Percentiles rank a stretch among this genome's conserved stretches.
phyloP scores from a whole-genome alignment of 2,888 invertebrate genomes.

The Marronus borbonicus region DNA sequence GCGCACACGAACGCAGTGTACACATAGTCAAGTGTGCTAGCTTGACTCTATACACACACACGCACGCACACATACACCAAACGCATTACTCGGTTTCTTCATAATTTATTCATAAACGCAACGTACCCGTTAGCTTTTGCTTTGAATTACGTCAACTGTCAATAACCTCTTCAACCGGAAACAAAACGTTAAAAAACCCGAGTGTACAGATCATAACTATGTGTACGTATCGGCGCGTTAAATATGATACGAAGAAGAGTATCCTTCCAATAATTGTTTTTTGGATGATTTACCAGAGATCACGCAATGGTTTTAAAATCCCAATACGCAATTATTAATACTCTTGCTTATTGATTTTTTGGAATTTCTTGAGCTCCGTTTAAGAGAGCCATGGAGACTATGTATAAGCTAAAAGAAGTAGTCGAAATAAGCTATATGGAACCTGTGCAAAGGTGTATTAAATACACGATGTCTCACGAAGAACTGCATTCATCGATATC shows the following conservation, averaged over 20 bases:
- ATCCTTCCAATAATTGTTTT: neutral
- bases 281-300: too few species aligned
- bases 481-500: too few species aligned
- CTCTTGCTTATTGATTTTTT: too few species aligned
- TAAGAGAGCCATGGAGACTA: too few species aligned
- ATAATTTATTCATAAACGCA: constrained; percentile 47
- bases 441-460: too few species aligned
- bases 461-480: too few species aligned
- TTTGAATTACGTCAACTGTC: constrained; percentile 54
- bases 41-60: neutral
- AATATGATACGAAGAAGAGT: neutral
- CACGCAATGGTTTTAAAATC: too few species aligned
- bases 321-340: too few species aligned
- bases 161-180: constrained; percentile 55
- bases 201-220: neutral
- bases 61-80: constrained; percentile 19
- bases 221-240: constrained; percentile 25
- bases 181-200: constrained; percentile 60
- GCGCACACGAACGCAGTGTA: neutral
- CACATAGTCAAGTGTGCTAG: too few species aligned
- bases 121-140: constrained; percentile 44
- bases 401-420: too few species aligned
- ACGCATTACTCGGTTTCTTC: constrained; percentile 34
- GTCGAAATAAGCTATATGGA: too few species aligned
- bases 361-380: too few species aligned